phyloP scores from a whole-genome alignment of 2,113 vertebrate species.

The Cyrtonyx montezumae region DNA sequence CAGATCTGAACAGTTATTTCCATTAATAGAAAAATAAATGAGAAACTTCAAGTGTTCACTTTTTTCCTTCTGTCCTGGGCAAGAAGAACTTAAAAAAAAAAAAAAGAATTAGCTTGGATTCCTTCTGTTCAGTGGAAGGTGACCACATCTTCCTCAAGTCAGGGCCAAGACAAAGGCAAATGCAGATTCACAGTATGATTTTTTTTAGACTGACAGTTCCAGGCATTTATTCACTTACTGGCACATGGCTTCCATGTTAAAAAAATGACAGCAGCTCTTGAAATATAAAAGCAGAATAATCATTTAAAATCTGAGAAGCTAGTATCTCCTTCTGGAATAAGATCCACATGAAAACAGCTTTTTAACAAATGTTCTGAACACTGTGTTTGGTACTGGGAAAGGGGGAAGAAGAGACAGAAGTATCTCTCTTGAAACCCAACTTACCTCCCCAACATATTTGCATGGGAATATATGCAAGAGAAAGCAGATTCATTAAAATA shows the following conservation, averaged over 20 bases:
- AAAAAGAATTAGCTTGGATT: background rate
- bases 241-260: background rate
- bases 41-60: background rate
- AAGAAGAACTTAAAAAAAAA: background rate
- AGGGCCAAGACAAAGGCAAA: background rate
- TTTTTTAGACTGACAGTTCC: background rate
- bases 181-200: background rate
- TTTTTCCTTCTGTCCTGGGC: background rate
- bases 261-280: background rate
- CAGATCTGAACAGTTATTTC: background rate
- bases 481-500: constrained; percentile 23
- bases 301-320: background rate
- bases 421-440: constrained; percentile 4
- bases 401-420: background rate
- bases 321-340: background rate
- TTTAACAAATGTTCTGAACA: background rate
- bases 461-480: constrained; percentile 35
- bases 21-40: background rate
- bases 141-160: background rate
- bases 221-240: background rate
- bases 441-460: constrained; percentile 36
- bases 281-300: background rate
- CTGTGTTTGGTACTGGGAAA: background rate
- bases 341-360: background rate
- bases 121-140: background rate